These are phyloP conservation scores for Ictalurus furcatus DNA, from an alignment of 2,113 vertebrate genomes.

Conservation along the genomic window DNA sequence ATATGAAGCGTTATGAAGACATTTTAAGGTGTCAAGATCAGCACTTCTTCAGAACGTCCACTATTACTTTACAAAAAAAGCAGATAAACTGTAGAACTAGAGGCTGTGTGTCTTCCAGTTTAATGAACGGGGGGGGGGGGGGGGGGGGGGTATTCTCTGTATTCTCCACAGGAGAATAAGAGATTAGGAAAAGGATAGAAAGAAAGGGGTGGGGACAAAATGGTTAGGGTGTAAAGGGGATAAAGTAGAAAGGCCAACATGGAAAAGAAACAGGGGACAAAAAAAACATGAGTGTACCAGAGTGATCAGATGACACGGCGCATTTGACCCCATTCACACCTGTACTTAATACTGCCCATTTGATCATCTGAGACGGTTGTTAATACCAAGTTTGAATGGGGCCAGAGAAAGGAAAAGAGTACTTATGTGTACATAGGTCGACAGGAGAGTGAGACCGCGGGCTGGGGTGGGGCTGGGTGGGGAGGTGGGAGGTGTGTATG, in stretches of 20 bases:
- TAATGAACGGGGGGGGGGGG: slow-evolving; percentile 3
- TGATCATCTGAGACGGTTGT: background rate
- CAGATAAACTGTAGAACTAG: slow-evolving; percentile 5
- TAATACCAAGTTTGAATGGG: background rate
- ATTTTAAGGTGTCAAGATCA: slow-evolving; percentile 38
- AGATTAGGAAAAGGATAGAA: slow-evolving; percentile 50
- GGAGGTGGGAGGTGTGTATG: no score
- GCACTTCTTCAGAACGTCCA: background rate
- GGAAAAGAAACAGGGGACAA: slow-evolving; percentile 27
- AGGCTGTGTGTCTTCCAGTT: slow-evolving; percentile 3
- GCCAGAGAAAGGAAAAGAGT: slow-evolving; percentile 49
- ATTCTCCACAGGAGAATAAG: slow-evolving; percentile 38
- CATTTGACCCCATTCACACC: slow-evolving; percentile 7
- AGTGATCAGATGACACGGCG: background rate
- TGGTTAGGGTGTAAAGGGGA: slow-evolving; percentile 35
- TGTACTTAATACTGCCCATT: background rate
- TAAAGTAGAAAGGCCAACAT: slow-evolving; percentile 33
- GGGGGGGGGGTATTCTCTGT: no score
- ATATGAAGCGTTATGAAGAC: slow-evolving; percentile 38
- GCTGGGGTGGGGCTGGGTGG: slow-evolving; percentile 48
- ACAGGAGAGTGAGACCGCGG: slow-evolving; percentile 40
- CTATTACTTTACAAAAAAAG: background rate
- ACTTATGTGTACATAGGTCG: slow-evolving; percentile 51
- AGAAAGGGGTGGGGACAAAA: slow-evolving; percentile 41
- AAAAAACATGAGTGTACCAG: background rate